Evolutionary conservation across 2,888 invertebrate species (phyloP).

Genomic region (Achlya flavicornis): DNA sequence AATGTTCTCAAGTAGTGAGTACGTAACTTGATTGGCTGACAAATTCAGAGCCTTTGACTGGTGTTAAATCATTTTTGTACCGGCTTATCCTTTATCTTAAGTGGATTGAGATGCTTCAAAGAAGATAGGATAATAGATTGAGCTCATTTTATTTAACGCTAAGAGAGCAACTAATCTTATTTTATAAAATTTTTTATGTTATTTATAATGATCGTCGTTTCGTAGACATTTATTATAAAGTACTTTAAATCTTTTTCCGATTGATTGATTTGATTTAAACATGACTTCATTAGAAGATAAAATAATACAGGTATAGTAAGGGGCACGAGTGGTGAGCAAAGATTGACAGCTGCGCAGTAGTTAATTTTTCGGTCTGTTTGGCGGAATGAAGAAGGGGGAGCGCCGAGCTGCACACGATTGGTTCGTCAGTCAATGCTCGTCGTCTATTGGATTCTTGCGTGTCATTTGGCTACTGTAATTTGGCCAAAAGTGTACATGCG

Average conservation of each 20-base stretch:
- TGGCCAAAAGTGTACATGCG: no score
- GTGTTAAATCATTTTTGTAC: constrained; percentile 29
- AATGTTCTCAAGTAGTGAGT: constrained; percentile 25
- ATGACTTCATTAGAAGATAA: no score
- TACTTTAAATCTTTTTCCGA: neutral
- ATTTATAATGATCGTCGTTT: neutral
- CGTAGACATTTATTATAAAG: neutral
- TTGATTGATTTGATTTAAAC: no score
- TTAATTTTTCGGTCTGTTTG: no score
- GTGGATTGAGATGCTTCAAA: constrained; percentile 21
- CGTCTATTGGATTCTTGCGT: no score
- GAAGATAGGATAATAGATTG: constrained; percentile 23
- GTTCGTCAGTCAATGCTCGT: no score
- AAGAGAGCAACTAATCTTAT: neutral
- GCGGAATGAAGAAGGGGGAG: no score
- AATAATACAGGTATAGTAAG: no score
- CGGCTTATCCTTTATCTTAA: constrained; percentile 19
- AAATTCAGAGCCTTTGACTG: constrained; percentile 25
- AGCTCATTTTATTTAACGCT: neutral
- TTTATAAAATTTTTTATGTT: neutral
- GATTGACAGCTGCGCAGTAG: no score
- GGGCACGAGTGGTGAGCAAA: no score
- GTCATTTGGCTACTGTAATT: no score
- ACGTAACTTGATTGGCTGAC: constrained; percentile 29
- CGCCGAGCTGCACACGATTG: no score